phyloP scores from a whole-genome alignment of 1,140 invertebrate species.

The Drosophila rhopaloa region DNA sequence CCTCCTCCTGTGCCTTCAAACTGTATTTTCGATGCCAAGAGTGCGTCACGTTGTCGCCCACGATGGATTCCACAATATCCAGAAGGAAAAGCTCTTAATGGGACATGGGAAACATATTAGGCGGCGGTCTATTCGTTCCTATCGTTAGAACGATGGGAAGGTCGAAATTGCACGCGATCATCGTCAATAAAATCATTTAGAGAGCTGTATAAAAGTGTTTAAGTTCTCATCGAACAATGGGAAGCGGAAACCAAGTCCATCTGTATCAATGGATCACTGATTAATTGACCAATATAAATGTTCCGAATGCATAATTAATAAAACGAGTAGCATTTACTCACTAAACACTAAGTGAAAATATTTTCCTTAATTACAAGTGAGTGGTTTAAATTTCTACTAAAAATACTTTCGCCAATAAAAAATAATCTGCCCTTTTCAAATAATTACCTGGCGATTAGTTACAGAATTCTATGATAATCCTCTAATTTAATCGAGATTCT shows the following conservation, averaged over 20 bases:
- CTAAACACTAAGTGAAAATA: neutral
- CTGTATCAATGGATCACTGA: slow-evolving; percentile 15
- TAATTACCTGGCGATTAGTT: neutral
- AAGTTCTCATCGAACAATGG: slow-evolving; percentile 11
- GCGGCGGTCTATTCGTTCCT: no score
- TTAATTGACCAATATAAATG: slow-evolving; percentile 2
- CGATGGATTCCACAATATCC: slow-evolving; percentile 38
- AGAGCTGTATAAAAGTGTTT: neutral
- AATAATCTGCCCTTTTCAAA: neutral
- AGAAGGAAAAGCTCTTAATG: slow-evolving; percentile 6
- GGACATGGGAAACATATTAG: no score
- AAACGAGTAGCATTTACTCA: neutral
- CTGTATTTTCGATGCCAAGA: neutral
- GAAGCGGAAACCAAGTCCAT: slow-evolving; percentile 3
- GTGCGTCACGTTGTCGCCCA: slow-evolving; percentile 24
- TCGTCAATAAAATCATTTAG: slow-evolving; percentile 10
- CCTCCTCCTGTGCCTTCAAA: neutral
- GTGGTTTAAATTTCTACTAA: neutral
- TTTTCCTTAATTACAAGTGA: neutral
- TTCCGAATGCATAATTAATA: neutral
- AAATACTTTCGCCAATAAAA: neutral
- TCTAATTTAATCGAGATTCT: no score
- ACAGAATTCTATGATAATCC: no score
- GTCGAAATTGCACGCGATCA: slow-evolving; percentile 19
- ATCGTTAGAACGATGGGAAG: neutral